These are phyloP conservation scores for Recurvirostra avosetta DNA, from an alignment of 2,113 vertebrate genomes.

Conservation along the genomic window DNA sequence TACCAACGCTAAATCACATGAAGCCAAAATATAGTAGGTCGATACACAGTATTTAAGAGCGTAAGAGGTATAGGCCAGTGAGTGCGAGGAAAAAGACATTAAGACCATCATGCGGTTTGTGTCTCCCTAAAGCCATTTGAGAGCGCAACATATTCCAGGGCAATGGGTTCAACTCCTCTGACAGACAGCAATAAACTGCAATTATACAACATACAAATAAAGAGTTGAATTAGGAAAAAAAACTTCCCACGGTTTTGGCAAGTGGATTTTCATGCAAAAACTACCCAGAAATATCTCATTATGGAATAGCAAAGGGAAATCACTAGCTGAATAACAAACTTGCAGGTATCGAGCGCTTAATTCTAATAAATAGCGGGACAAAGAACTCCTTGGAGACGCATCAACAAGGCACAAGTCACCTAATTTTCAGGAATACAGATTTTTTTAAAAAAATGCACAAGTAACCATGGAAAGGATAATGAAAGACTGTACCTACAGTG, in stretches of 20 bases:
- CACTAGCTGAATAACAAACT: neutral
- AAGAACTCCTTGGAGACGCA: neutral
- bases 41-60: neutral
- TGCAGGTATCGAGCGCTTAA: neutral
- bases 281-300: neutral
- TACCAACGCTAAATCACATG: neutral
- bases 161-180: neutral
- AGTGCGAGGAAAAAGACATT: neutral
- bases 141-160: neutral
- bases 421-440: neutral
- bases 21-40: neutral
- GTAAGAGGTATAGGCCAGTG: neutral
- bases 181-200: neutral
- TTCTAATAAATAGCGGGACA: neutral
- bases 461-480: neutral
- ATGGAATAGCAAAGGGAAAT: neutral
- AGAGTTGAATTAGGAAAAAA: neutral
- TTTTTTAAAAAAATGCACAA: neutral
- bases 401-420: neutral
- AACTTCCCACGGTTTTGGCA: neutral
- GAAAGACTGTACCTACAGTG: neutral
- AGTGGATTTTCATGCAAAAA: neutral
- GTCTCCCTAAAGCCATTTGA: neutral
- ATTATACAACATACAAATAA: neutral
- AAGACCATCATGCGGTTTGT: neutral